These are phyloP conservation scores for Drosophila stalkeri DNA, from an alignment of 2,888 invertebrate genomes.

Conservation along the genomic window DNA sequence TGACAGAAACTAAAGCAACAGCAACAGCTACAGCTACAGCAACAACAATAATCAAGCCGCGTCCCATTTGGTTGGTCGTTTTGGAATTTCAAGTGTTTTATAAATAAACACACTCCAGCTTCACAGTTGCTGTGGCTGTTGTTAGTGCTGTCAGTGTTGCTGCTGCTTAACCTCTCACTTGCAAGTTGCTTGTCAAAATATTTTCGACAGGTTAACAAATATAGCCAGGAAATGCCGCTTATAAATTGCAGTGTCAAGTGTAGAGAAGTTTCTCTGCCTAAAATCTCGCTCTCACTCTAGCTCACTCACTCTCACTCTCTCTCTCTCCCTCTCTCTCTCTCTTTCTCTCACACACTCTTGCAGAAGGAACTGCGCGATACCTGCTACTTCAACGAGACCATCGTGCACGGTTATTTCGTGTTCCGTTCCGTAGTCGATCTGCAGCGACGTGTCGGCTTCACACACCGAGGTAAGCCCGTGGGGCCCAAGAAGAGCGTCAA, in stretches of 20 bases:
- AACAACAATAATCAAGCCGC: slow-evolving; percentile 59
- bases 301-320: neutral
- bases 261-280: slow-evolving; percentile 1
- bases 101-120: slow-evolving; percentile 75
- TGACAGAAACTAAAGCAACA: slow-evolving; percentile 7
- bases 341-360: slow-evolving; percentile 26
- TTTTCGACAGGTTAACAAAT: slow-evolving; percentile 48
- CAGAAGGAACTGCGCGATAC: slow-evolving; percentile 84
- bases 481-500: slow-evolving; percentile 84
- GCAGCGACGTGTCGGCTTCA: slow-evolving; percentile 84
- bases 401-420: slow-evolving; percentile 85
- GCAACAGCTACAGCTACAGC: neutral
- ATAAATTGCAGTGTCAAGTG: slow-evolving; percentile 68
- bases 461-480: slow-evolving; percentile 84
- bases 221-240: slow-evolving; percentile 64
- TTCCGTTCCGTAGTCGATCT: slow-evolving; percentile 84
- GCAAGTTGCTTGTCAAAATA: slow-evolving; percentile 49
- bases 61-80: slow-evolving; percentile 61
- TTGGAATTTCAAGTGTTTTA: slow-evolving; percentile 79
- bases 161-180: slow-evolving; percentile 51
- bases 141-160: slow-evolving; percentile 31
- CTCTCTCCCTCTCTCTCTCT: neutral
- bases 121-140: slow-evolving; percentile 31
- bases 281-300: neutral
- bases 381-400: slow-evolving; percentile 85